A percentile compares a stretch with the other conserved stretches of the same genome.
Evolutionary conservation across 1,140 invertebrate species (phyloP).

Genomic region (Zaprionus ghesquierei): DNA sequence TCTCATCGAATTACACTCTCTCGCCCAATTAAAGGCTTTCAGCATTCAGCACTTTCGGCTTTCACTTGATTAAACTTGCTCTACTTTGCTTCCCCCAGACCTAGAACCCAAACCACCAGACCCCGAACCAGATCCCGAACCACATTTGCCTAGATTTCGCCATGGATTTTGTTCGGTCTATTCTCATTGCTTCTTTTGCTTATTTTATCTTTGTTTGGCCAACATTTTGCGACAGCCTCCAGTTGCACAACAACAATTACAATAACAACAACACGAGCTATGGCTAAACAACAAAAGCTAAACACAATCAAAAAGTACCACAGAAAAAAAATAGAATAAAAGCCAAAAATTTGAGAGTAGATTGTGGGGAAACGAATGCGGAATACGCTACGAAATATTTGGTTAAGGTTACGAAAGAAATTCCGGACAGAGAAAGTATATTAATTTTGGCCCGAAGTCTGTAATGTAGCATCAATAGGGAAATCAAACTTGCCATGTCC

Average conservation of each 20-base stretch:
- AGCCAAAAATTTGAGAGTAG: not conserved
- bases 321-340: not conserved
- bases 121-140: not conserved
- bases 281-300: constrained; percentile 9
- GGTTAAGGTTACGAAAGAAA: no score
- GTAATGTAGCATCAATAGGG: no score
- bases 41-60: not conserved
- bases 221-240: constrained; percentile 13
- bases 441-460: no score
- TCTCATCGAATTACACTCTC: not conserved
- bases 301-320: constrained; percentile 19
- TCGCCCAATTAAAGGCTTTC: not conserved
- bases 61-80: constrained; percentile 12
- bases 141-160: constrained; percentile 1
- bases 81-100: not conserved
- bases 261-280: not conserved
- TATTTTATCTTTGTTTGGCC: constrained; percentile 19
- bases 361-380: not conserved
- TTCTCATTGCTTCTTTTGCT: not conserved
- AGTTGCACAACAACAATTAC: not conserved
- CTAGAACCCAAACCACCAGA: not conserved
- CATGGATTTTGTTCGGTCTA: not conserved
- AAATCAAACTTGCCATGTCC: no score
- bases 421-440: no score
- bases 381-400: not conserved